Conservation (phyloP, 2,113 vertebrate genomes). For the Heterocephalus glaber region DNA sequence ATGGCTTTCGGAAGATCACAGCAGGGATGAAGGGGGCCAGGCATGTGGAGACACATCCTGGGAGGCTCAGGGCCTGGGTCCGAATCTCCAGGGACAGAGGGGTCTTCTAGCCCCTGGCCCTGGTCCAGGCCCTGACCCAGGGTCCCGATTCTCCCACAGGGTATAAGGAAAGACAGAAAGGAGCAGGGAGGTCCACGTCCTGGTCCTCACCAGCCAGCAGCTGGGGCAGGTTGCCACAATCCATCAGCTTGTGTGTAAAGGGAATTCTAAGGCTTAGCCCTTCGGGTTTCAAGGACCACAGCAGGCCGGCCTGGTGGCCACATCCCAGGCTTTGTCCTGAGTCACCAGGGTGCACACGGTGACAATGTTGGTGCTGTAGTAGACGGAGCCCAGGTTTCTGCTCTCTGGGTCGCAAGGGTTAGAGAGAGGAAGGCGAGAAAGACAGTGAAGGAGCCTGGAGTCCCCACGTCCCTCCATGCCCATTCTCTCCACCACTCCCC, state of each 20-base stretch:
- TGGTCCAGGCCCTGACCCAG: background rate
- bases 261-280: background rate
- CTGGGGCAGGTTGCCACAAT: background rate
- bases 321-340: background rate
- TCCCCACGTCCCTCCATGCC: fast-evolving
- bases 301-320: background rate
- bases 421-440: background rate
- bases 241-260: background rate
- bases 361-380: background rate
- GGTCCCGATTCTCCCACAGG: fast-evolving
- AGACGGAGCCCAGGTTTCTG: background rate
- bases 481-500: background rate
- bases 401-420: background rate
- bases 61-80: background rate
- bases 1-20: background rate
- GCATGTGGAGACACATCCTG: background rate
- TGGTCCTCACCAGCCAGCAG: background rate
- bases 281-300: background rate
- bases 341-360: background rate
- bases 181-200: background rate
- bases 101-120: background rate
- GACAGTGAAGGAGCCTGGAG: background rate
- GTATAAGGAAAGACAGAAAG: background rate
- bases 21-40: background rate
- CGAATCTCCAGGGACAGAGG: background rate